These are phyloP conservation scores for Lysiphlebus fabarum DNA, from an alignment of 1,140 invertebrate genomes.

Conservation along the genomic window DNA sequence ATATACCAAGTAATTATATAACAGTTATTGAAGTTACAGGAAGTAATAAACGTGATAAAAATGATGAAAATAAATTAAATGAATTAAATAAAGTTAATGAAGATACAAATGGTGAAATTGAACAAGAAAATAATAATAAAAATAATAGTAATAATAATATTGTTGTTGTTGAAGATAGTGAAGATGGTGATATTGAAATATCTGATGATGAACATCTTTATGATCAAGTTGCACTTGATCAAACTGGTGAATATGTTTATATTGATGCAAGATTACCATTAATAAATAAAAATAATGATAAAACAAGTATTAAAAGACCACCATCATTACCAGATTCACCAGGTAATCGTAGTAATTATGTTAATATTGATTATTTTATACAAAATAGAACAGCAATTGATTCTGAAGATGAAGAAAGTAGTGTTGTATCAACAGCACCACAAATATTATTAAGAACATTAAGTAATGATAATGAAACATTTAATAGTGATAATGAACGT, in stretches of 20 bases:
- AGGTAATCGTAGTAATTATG: slow-evolving; percentile 76
- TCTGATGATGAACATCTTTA: slow-evolving; percentile 73
- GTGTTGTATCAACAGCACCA: slow-evolving; percentile 43
- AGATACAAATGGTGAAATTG: no score
- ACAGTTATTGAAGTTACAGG: slow-evolving; percentile 85
- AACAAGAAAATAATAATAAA: no score
- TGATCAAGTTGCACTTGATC: slow-evolving; percentile 76
- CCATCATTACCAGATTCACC: slow-evolving; percentile 68
- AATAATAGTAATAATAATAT: no score
- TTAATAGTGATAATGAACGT: slow-evolving; percentile 51
- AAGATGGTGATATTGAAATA: slow-evolving; percentile 56
- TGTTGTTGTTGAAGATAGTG: slow-evolving; percentile 39
- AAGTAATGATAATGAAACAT: slow-evolving; percentile 52
- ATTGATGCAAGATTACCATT: slow-evolving; percentile 63
- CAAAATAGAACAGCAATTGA: slow-evolving; percentile 58
- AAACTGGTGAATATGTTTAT: slow-evolving; percentile 75
- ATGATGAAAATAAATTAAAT: slow-evolving; percentile 42
- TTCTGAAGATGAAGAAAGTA: slow-evolving; percentile 51
- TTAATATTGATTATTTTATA: slow-evolving; percentile 87
- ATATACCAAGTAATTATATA: slow-evolving; percentile 73
- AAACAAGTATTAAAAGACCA: slow-evolving; percentile 37
- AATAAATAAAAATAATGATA: slow-evolving; percentile 30
- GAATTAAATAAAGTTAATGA: neutral
- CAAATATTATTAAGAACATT: slow-evolving; percentile 49
- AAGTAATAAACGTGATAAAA: slow-evolving; percentile 49